These are phyloP conservation scores for Cantharis lateralis DNA, from an alignment of 2,888 invertebrate genomes.

Conservation along the genomic window DNA sequence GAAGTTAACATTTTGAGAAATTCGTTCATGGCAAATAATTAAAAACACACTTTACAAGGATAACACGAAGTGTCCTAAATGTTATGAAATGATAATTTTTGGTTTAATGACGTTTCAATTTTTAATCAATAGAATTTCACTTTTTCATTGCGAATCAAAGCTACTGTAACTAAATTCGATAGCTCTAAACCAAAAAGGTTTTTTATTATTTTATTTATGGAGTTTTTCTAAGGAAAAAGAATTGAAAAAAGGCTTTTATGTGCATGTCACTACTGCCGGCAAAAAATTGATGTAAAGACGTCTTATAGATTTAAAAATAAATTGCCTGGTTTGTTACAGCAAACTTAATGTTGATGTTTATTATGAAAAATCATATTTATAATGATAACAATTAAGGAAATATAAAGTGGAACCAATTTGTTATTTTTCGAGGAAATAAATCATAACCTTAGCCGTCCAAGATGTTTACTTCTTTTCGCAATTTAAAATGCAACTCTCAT, in stretches of 20 bases:
- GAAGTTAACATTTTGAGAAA: background rate
- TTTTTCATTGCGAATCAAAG: background rate
- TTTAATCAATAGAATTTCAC: background rate
- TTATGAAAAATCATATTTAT: constrained; percentile 1
- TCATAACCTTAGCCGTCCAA: background rate
- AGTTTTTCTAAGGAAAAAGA: constrained; percentile 1
- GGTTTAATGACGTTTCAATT: background rate
- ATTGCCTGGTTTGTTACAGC: background rate
- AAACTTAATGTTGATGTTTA: background rate
- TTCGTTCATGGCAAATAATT: background rate
- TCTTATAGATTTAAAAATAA: constrained; percentile 6
- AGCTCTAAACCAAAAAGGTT: background rate
- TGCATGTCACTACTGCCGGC: constrained; percentile 2
- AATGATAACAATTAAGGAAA: background rate
- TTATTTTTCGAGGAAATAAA: background rate
- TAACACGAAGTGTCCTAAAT: background rate
- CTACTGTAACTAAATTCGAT: background rate
- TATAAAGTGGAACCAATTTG: background rate
- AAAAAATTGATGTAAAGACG: constrained; percentile 7
- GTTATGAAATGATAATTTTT: background rate
- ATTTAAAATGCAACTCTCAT: background rate
- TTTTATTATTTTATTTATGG: constrained; percentile 7
- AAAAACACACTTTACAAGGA: background rate
- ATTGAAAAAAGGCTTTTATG: constrained; percentile 4
- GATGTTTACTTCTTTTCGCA: background rate